A percentile compares a stretch with the other conserved stretches of the same genome.
phyloP scores from a whole-genome alignment of 1,140 invertebrate genomes.

The Nasonia longicornis region DNA sequence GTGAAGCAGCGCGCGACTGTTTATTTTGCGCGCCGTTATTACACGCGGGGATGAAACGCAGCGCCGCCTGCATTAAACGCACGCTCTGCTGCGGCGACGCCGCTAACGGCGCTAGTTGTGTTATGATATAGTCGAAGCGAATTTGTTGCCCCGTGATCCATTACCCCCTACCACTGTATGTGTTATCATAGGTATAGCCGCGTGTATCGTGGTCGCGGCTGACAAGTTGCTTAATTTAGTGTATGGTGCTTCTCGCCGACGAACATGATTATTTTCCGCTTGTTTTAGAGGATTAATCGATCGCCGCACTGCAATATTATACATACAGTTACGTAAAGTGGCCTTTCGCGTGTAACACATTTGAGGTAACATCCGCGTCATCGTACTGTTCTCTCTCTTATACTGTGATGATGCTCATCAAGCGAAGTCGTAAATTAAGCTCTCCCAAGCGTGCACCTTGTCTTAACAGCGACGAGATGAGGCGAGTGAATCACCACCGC shows the following conservation, averaged over 20 bases:
- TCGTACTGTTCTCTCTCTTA: not conserved
- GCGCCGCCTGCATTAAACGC: not conserved
- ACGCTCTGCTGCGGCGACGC: not conserved
- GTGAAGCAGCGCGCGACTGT: not conserved
- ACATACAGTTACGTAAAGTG: not conserved
- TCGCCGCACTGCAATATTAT: not conserved
- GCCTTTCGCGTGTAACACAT: not conserved
- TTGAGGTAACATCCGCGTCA: not conserved
- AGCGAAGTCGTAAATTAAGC: not conserved
- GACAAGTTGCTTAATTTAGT: no score
- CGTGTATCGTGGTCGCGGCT: no score
- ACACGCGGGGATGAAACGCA: constrained; percentile 33
- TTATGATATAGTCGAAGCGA: not conserved
- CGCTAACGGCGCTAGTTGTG: not conserved
- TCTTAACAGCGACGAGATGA: no score
- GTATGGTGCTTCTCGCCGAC: no score
- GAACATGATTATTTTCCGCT: no score
- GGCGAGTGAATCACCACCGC: not conserved
- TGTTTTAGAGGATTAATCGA: not conserved
- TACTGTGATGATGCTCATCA: not conserved
- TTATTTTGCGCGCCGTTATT: not conserved
- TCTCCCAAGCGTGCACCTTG: not conserved
- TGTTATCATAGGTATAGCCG: not conserved
- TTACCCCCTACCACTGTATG: not conserved
- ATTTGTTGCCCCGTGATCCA: not conserved